Evolutionary conservation across 2,797 vertebrate species (phyloP), one percentile per base, ranked within the genome.

Genomic region (Oryzias dopingdopingensis): DNA sequence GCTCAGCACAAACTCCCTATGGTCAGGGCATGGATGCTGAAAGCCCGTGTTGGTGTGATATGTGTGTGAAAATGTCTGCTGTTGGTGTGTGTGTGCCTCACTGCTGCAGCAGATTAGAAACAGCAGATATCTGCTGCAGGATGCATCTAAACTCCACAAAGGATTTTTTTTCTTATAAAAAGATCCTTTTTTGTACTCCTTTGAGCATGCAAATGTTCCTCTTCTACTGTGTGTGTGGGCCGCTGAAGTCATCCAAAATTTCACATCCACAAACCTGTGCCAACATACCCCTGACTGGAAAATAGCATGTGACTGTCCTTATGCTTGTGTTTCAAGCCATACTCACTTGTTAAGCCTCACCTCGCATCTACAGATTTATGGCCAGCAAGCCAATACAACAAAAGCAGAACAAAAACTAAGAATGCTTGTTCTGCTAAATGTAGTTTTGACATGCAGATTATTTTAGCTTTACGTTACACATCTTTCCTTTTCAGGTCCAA

Each of bases 1-100:
- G 90, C 92, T 93, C 91, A 93, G 92, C 92, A 92, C 90, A 91
- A 92, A 92, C 88, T 85, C 88, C 89, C 92, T 88, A 89, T 87
- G 89, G 90, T 85, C 87, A 84, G 88, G 79, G 77, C 79, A 77
- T 84, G 90, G 85, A 86, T 89, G 86, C 85, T 89, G 84, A 70
- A 80, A 83, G 88, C 82, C 72, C 79, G 78, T 79, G 76, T 70
- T 52, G 52, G 56, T 72, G 62, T 65, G 56, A 52, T 62, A 44
- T 59, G 66, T 72, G 76, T 71, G 59, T 67, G 69, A 75, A 75
- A 84, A 80, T 77, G 76, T 83, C 76, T 65, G 68, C 67, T 68
- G 69, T 70, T 23, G 3, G 59, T 63, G 65, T 65, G 73, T 56
- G 67, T 75, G 69, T 76, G 77, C 57, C 63, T 64, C 67, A 48